A percentile compares a stretch with the other conserved stretches of the same genome.
Conservation (phyloP, 2,113 vertebrate species). For the Clarias gariepinus region DNA sequence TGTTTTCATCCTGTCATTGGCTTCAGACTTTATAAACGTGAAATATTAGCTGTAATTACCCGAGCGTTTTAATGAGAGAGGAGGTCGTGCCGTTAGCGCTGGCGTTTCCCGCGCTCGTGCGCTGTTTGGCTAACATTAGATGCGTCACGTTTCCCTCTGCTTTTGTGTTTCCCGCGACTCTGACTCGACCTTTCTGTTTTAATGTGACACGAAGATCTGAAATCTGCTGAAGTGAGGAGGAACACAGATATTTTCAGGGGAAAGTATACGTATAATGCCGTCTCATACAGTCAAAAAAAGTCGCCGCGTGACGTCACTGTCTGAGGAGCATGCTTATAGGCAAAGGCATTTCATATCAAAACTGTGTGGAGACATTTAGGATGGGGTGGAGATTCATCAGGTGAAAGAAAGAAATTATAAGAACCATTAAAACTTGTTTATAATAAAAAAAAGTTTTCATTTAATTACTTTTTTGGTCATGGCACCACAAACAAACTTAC, state of each 20-base stretch:
- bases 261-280: not conserved
- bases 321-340: not conserved
- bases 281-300: not conserved
- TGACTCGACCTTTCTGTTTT: too few relatives aligned
- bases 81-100: not conserved
- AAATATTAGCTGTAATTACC: not conserved
- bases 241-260: not conserved
- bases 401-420: not conserved
- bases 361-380: not conserved
- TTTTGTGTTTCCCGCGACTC: too few relatives aligned
- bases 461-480: too few relatives aligned
- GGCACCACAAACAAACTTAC: too few relatives aligned
- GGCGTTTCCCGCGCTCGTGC: not conserved
- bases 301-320: not conserved
- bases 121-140: too few relatives aligned
- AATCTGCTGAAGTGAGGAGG: not conserved
- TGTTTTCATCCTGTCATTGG: not conserved
- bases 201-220: not conserved
- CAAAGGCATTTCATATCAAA: not conserved
- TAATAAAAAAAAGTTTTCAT: not conserved
- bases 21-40: not conserved
- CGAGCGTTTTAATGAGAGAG: not conserved
- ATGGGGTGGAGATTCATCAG: not conserved
- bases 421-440: not conserved
- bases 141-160: too few relatives aligned